Base-by-base conservation (phyloP, 2,888 invertebrate species). In the Noctua janthe region DNA sequence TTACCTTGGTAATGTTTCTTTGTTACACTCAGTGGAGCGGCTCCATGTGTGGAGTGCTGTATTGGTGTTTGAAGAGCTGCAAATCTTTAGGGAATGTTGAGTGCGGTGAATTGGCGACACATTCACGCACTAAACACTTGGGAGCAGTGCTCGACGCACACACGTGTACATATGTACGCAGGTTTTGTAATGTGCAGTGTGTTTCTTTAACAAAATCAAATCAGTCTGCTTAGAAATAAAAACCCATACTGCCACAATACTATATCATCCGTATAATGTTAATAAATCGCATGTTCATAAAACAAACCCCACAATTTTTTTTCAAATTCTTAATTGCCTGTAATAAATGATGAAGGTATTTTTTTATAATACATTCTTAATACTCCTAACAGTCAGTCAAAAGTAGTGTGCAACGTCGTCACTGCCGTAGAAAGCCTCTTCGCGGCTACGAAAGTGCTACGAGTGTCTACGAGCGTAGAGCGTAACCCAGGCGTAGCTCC, bases 361-460 rank as follows among this genome's bases (percentile, higher is more conserved):
- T 62, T 3, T 62, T 62, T 11, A n/a, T 11, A n/a, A n/a, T 59
- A 20, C 10, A 59, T 59, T 56, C n/a, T 1, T 59, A 47, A 47
- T 17, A 35, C 35, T 35, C 29, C 0, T 17, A 15, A 35, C 62
- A 35, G 10, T 47, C 23, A 62, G n/a, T 15, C 13, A 35, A 47
- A 66, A 74, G 35, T 72, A n/a, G 17, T 23, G 15, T 49, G 13
- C 47, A 64, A 69, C 39, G 29, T 20, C 43, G 23, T 56, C 39
- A 54, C 71, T 35, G 23, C 17, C 29, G n/a, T 59, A 67, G 80
- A 71, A 71, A 72, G 66, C 47, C 1, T 56, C 80, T 79, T 64
- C 84, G 80, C n/a, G 23, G 59, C 85, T 83, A 85, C 83, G 83
- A 59, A 29, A 17, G 47, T 54, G 85, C 82, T 83, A 83, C 85